Conservation (phyloP, 1,140 invertebrate species). For the Brachionus asplanchnoidis region DNA sequence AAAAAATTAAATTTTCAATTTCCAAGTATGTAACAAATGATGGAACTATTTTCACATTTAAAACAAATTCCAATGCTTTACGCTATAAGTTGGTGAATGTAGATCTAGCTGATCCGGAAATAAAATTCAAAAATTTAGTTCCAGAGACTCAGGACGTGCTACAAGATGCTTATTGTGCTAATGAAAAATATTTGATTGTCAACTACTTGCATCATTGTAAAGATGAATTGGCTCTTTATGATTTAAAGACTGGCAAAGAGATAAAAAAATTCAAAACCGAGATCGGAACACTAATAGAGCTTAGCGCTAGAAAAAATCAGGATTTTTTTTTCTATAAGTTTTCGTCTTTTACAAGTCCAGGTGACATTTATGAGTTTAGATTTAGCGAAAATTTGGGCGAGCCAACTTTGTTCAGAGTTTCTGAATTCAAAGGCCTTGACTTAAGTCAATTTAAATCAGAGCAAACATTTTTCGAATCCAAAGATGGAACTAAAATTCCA, state of each 20-base stretch:
- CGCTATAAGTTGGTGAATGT: slow-evolving; percentile 83
- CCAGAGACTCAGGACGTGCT: slow-evolving; percentile 78
- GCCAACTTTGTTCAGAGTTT: slow-evolving; percentile 72
- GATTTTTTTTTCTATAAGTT: slow-evolving; percentile 83
- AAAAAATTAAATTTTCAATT: slow-evolving; percentile 48
- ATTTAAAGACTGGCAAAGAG: slow-evolving; percentile 65
- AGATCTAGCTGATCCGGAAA: slow-evolving; percentile 70
- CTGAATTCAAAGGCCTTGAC: slow-evolving; percentile 78
- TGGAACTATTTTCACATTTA: slow-evolving; percentile 74
- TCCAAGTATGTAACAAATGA: slow-evolving; percentile 82
- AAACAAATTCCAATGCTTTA: slow-evolving; percentile 86
- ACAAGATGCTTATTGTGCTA: slow-evolving; percentile 76
- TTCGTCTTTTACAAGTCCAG: slow-evolving; percentile 84
- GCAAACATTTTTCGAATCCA: slow-evolving; percentile 88
- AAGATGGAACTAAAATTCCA: slow-evolving; percentile 86
- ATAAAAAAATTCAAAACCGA: slow-evolving; percentile 67
- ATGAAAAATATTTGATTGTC: slow-evolving; percentile 75
- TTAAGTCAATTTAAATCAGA: slow-evolving; percentile 71
- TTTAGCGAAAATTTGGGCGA: slow-evolving; percentile 65
- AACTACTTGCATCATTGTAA: slow-evolving; percentile 92
- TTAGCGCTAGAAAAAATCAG: slow-evolving; percentile 76
- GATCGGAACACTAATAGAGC: slow-evolving; percentile 76
- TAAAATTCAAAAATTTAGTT: slow-evolving; percentile 60
- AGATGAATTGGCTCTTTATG: slow-evolving; percentile 75
- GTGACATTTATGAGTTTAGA: slow-evolving; percentile 80